Conservation (phyloP, 2,888 invertebrate genomes). For the Cheilosia variabilis region DNA sequence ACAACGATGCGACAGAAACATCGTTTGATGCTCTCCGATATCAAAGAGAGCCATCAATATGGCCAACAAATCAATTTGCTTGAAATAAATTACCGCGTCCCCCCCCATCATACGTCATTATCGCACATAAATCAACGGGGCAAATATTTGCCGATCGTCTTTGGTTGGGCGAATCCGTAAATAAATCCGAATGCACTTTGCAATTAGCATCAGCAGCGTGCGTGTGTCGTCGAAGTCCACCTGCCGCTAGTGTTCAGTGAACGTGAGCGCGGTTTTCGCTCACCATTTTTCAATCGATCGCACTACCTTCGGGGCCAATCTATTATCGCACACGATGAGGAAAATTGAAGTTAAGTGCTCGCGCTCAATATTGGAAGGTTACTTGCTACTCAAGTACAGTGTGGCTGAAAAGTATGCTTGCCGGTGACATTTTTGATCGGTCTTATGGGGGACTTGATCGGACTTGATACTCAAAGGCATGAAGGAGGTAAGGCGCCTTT, state of each 20-base stretch:
- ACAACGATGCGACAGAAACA: conserved; percentile 22
- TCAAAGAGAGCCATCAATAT: conserved; percentile 69
- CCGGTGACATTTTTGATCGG: background rate
- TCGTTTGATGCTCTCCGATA: conserved; percentile 63
- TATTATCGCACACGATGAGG: conserved; percentile 59
- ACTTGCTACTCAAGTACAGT: conserved; percentile 26
- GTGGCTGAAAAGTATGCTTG: background rate
- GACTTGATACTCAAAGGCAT: too few species aligned
- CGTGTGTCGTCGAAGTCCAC: conserved; percentile 28
- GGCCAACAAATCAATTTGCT: conserved; percentile 70
- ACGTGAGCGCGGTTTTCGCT: background rate
- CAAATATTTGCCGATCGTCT: background rate
- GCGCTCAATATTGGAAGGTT: conserved; percentile 45
- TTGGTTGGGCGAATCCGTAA: conserved; percentile 56
- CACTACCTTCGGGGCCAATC: conserved; percentile 46
- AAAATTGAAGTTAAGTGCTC: conserved; percentile 64
- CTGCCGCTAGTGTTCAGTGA: conserved; percentile 26
- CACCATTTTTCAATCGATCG: conserved; percentile 52
- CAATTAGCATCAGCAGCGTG: conserved; percentile 33
- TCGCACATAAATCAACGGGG: conserved; percentile 38
- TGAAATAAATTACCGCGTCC: conserved; percentile 55
- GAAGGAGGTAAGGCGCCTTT: too few species aligned
- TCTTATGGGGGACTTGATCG: too few species aligned
- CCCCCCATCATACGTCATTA: background rate
- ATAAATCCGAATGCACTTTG: conserved; percentile 62